Percentiles rank a stretch among this genome's conserved stretches.
Evolutionary conservation across 2,888 invertebrate species (phyloP).

Genomic region (Heliconius aoede): DNA sequence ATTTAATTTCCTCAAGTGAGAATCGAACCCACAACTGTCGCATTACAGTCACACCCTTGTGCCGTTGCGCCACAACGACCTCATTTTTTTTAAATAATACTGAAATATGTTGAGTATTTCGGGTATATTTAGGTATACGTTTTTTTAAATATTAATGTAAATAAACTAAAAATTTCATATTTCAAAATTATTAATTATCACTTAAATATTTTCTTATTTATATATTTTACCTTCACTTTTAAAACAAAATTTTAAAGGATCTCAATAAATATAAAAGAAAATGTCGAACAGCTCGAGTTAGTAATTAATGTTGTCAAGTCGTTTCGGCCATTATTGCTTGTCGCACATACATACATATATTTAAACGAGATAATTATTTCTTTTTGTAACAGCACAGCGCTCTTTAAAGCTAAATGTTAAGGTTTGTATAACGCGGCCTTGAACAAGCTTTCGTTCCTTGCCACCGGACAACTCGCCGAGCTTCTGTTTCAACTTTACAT

Average conservation of each 20-base stretch:
- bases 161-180: too few species aligned
- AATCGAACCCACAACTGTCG: too few species aligned
- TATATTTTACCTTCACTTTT: conserved; percentile 8
- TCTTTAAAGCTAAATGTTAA: conserved; percentile 72
- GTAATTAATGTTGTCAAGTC: conserved; percentile 45
- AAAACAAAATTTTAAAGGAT: conserved; percentile 26
- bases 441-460: conserved; percentile 67
- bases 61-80: too few species aligned
- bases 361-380: conserved; percentile 52
- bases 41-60: too few species aligned
- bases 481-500: conserved; percentile 49
- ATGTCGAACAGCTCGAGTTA: conserved; percentile 41
- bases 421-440: conserved; percentile 65
- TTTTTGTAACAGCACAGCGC: conserved; percentile 59
- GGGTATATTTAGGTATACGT: too few species aligned
- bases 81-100: too few species aligned
- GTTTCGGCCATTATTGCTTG: conserved; percentile 38
- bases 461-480: conserved; percentile 61
- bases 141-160: too few species aligned
- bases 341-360: background rate
- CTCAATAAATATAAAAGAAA: conserved; percentile 36
- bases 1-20: too few species aligned
- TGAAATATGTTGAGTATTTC: too few species aligned
- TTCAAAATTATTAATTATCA: background rate
- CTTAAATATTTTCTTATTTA: background rate